Evolutionary conservation across 2,113 vertebrate genomes (phyloP), one percentile per base, ranked within the genome.

Genomic region (Cynopterus brachyotis): DNA sequence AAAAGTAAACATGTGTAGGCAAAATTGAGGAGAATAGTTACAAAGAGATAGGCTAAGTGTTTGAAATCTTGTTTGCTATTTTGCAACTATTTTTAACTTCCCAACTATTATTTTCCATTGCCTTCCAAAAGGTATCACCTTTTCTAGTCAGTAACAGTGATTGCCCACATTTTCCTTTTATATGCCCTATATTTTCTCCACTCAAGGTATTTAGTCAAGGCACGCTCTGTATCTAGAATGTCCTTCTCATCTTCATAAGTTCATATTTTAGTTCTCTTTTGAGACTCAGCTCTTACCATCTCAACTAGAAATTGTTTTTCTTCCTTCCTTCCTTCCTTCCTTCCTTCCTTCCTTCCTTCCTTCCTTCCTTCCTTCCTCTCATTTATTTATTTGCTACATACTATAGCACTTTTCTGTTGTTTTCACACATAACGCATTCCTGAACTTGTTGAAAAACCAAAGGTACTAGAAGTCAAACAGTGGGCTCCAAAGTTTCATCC

Each of bases 21-120:
- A 85, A 47, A 91, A 72, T 60, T n/a, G 19, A 78, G 45, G 75
- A 84, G 37, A 90, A 91, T 4, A 13, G 20, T 26, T 80, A 5
- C 13, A 50, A 73, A 80, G 45, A 45, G 30, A 28, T 40, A 60
- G 20, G 10, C 4, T 86, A 45, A 76, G 13, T 22, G 4, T 81
- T 66, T 94, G 67, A 92, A 87, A 75, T 92, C 32, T 72, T 60
- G 16, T 80, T 81, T 62, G 15, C 9, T 93, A 11, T 89, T 84
- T 93, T 81, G 22, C 15, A 76, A 24, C 19, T 72, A 30, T 64
- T 75, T 93, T 45, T 84, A 59, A 76, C 12, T 85, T 57, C 9
- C 26, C 20, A 73, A 11, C 22, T 47, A 0, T 82, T 3, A 53
- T 75, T 50, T 81, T 7, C 30, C 28, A 20, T 40, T 35, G 20